phyloP scores from a whole-genome alignment of 2,113 vertebrate genomes.

The Clarias macrocephalus region DNA sequence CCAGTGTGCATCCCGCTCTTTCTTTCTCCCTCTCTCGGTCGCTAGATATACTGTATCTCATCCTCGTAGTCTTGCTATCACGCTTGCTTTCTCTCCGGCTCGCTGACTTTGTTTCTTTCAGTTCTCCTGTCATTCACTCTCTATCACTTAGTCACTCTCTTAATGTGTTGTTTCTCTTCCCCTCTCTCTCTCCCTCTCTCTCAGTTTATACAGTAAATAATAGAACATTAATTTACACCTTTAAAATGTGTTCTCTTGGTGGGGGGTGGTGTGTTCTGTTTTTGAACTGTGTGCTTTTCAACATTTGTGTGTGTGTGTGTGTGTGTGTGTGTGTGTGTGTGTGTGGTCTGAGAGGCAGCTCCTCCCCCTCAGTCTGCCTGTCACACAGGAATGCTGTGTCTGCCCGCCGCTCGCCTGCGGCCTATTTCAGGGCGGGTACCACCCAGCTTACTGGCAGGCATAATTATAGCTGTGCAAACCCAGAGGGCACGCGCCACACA shows the following conservation, averaged over 20 bases:
- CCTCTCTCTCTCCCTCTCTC: neutral
- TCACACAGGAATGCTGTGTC: conserved; percentile 35
- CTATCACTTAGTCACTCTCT: neutral
- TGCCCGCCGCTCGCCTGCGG: conserved; percentile 7
- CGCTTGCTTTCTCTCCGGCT: neutral
- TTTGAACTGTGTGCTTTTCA: conserved; percentile 3
- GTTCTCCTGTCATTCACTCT: neutral
- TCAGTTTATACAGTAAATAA: neutral
- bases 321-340: conserved; percentile 24
- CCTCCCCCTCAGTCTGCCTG: conserved; percentile 35
- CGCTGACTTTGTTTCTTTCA: neutral
- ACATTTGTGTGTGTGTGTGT: conserved; percentile 15
- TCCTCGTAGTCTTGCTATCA: neutral
- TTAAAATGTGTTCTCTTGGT: conserved; percentile 1
- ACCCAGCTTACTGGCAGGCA: conserved; percentile 46
- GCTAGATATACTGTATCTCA: neutral
- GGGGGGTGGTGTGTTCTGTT: neutral
- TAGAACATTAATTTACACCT: neutral
- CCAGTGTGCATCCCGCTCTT: neutral
- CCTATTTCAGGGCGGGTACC: conserved; percentile 38
- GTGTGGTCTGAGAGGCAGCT: conserved; percentile 13
- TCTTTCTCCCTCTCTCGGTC: neutral
- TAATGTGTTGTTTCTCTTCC: neutral
- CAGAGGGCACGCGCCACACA: conserved; percentile 38
- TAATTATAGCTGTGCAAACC: conserved; percentile 47